Evolutionary conservation across 2,888 invertebrate species (phyloP).

Genomic region (Platycheirus albimanus): DNA sequence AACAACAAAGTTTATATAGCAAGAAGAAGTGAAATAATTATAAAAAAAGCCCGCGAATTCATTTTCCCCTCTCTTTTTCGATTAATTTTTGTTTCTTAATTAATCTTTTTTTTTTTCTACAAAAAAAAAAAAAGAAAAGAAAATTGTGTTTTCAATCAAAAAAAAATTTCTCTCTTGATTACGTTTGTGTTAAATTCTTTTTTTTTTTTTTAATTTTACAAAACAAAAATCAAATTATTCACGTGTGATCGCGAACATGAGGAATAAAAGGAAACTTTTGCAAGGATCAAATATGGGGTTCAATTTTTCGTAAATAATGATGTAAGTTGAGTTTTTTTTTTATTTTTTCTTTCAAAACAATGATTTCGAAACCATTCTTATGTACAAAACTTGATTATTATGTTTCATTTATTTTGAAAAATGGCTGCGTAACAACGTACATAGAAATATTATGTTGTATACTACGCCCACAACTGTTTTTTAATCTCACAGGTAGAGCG

Average conservation of each 20-base stretch:
- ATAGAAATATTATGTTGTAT: constrained; percentile 5
- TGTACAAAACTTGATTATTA: too few relatives aligned
- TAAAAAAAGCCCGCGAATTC: constrained; percentile 53
- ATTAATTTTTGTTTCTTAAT: constrained; percentile 32
- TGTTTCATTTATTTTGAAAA: background rate
- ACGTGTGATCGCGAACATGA: constrained; percentile 64
- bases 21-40: constrained; percentile 60
- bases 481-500: constrained; percentile 35
- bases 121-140: constrained; percentile 11
- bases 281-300: constrained; percentile 57
- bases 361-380: too few relatives aligned
- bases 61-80: constrained; percentile 38
- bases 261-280: constrained; percentile 71
- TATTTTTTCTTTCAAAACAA: too few relatives aligned
- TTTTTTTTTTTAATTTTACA: too few relatives aligned
- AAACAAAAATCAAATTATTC: constrained; percentile 31
- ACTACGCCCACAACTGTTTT: constrained; percentile 28
- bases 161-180: constrained; percentile 38
- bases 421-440: background rate
- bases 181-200: constrained; percentile 62
- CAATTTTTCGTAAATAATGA: constrained; percentile 61
- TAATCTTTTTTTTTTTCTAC: constrained; percentile 23
- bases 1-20: constrained; percentile 70
- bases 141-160: constrained; percentile 26
- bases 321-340: too few relatives aligned